Base-by-base conservation (phyloP, 2,888 invertebrate genomes). In the Acanthosoma haemorrhoidale region DNA sequence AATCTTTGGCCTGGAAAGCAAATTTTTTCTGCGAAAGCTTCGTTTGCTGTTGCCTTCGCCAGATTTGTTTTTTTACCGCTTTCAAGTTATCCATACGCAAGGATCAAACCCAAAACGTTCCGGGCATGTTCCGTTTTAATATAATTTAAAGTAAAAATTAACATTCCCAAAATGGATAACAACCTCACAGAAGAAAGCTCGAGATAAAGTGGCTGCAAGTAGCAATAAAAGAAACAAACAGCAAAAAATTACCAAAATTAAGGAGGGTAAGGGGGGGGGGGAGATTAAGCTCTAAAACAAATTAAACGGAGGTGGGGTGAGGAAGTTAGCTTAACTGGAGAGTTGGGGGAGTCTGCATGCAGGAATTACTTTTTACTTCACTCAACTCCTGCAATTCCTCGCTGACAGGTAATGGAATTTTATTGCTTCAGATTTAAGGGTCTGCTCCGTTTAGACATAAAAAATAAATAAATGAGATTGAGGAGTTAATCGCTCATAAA, bases 211-310 rank as follows among this genome's bases (percentile, higher is more conserved):
- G 25, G 25, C 51, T 51, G 21, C 25, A 25, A 25, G 25, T n/a
- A 25, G 51, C n/a, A 51, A 51, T 51, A 51, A 51, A 51, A 51
- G 51, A 51, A 51, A 51, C 51, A 51, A 25, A 51, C 51, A 51
- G 29, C 51, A 51, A 51, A 51, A 43, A 51, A 51, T 51, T 51
- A 25, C 25, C 25, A 25, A 51, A 51, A 51, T 51, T 51, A 51
- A 51, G 51, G 29, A 51, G 51, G 36, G 32, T 51, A 25, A 51
- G 29, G 51, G 29, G 29, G 51, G 36, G 32, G 15, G 60, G 21
- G 60, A 34, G 29, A 60, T 32, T 34, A 60, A 60, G 60, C 15
- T 4, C 36, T 29, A 32, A 60, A 60, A 60, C 32, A 36, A 34
- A 32, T 36, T 34, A 60, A n/a, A 36, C n/a, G 60, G 31, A 29